Evolutionary conservation across 2,888 invertebrate genomes (phyloP).

Genomic region (Camptogramma bilineatum): DNA sequence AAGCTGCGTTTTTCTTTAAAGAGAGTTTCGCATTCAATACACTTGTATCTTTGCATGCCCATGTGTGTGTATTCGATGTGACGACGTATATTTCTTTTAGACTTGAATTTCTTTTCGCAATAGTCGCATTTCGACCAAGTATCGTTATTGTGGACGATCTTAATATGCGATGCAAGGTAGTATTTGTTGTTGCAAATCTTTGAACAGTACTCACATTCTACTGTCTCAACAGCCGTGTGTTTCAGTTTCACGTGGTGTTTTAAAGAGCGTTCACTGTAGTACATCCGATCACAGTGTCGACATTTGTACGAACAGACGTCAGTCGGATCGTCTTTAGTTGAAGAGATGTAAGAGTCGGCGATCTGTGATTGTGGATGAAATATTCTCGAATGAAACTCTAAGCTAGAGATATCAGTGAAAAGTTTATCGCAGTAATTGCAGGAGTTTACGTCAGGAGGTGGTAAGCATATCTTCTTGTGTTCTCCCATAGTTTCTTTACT

Average conservation of each 20-base stretch:
- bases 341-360: slow-evolving; percentile 62
- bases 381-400: slow-evolving; percentile 69
- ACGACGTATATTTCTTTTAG: slow-evolving; percentile 69
- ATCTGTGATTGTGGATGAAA: slow-evolving; percentile 73
- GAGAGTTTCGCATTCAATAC: slow-evolving; percentile 71
- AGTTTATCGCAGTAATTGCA: slow-evolving; percentile 71
- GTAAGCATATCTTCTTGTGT: slow-evolving; percentile 65
- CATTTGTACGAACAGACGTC: slow-evolving; percentile 59
- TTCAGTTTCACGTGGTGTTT: slow-evolving; percentile 74
- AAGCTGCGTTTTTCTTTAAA: slow-evolving; percentile 76
- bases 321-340: slow-evolving; percentile 56
- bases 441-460: slow-evolving; percentile 62
- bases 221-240: slow-evolving; percentile 64
- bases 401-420: slow-evolving; percentile 69
- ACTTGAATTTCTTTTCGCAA: slow-evolving; percentile 73
- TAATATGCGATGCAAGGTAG: slow-evolving; percentile 70
- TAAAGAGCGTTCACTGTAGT: slow-evolving; percentile 69
- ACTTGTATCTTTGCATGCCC: slow-evolving; percentile 72
- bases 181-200: slow-evolving; percentile 74
- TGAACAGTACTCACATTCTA: slow-evolving; percentile 64
- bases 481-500: slow-evolving; percentile 60
- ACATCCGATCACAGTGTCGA: slow-evolving; percentile 61
- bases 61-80: slow-evolving; percentile 75
- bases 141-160: slow-evolving; percentile 66
- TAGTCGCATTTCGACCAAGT: slow-evolving; percentile 71